Conservation (phyloP, 2,797 vertebrate genomes). For the Sebastes variabilis region DNA sequence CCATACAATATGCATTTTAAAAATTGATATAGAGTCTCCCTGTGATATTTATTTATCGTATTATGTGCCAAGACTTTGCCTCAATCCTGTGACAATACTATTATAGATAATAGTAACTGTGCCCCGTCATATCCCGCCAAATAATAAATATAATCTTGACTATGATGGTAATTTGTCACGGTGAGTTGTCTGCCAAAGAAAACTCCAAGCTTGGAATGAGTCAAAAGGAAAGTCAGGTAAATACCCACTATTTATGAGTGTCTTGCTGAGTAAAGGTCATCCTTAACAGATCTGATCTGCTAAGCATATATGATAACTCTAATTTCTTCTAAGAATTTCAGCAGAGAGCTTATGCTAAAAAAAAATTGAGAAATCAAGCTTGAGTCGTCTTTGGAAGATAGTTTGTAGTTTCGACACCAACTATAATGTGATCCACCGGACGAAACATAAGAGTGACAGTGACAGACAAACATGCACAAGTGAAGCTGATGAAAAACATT, state of each 20-base stretch:
- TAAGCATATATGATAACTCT: not conserved
- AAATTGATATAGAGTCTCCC: not conserved
- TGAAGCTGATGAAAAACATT: slow-evolving; percentile 82
- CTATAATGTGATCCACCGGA: slow-evolving; percentile 21
- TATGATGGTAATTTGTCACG: not conserved
- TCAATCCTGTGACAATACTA: not conserved
- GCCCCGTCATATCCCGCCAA: not conserved
- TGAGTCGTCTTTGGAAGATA: slow-evolving; percentile 39
- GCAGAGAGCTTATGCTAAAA: not conserved
- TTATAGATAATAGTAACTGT: not conserved
- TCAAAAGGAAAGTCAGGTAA: slow-evolving; percentile 3
- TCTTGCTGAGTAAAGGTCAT: not conserved
- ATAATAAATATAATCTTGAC: not conserved
- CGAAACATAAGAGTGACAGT: slow-evolving; percentile 37
- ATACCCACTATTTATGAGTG: not conserved
- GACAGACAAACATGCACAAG: slow-evolving; percentile 75
- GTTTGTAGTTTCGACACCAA: slow-evolving; percentile 29
- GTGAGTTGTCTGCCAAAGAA: slow-evolving; percentile 35
- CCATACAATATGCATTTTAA: not conserved
- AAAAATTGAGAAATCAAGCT: not conserved
- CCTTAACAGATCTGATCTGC: not conserved
- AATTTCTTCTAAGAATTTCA: not conserved
- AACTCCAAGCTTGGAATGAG: slow-evolving; percentile 32
- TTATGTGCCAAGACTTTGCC: not conserved
- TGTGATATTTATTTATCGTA: not conserved